A percentile compares a stretch with the other conserved stretches of the same genome.
Conservation (phyloP, 2,113 vertebrate genomes). For the Micromys minutus region DNA sequence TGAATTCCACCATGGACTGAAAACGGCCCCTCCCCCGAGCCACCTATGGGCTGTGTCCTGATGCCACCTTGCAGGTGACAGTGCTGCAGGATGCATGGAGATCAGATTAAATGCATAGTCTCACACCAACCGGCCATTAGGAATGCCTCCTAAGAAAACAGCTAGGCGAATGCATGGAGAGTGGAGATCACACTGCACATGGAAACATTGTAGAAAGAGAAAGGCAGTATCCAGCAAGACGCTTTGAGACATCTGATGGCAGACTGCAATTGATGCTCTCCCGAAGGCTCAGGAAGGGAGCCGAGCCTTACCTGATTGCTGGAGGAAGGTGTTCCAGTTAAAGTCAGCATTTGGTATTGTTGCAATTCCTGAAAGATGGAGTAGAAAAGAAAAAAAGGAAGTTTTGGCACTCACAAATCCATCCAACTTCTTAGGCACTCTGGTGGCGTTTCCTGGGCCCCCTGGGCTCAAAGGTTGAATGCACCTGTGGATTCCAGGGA, state of each 20-base stretch:
- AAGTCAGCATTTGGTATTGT: conserved; percentile 86
- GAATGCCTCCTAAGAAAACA: neutral
- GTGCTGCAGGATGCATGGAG: neutral
- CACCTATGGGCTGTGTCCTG: accelerated
- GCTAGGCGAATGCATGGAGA: accelerated
- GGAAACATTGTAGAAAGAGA: neutral
- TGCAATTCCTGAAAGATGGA: conserved; percentile 86
- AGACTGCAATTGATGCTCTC: accelerated
- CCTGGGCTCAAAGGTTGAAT: accelerated
- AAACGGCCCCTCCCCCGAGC: accelerated
- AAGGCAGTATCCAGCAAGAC: neutral
- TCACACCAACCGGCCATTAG: neutral
- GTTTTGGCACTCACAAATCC: neutral
- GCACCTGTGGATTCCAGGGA: accelerated
- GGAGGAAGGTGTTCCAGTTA: conserved; percentile 91
- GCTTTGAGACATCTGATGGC: neutral
- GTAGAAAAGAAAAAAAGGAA: neutral
- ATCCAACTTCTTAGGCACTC: neutral
- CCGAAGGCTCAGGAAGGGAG: accelerated
- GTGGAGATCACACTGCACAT: neutral
- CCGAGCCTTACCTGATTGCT: conserved; percentile 87
- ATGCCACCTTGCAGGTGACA: neutral
- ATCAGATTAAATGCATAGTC: too few species aligned
- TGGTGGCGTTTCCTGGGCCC: accelerated
- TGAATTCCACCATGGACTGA: neutral